These are phyloP conservation scores for Cryptophagus acutangulus DNA, from an alignment of 2,888 invertebrate genomes.

Conservation along the genomic window DNA sequence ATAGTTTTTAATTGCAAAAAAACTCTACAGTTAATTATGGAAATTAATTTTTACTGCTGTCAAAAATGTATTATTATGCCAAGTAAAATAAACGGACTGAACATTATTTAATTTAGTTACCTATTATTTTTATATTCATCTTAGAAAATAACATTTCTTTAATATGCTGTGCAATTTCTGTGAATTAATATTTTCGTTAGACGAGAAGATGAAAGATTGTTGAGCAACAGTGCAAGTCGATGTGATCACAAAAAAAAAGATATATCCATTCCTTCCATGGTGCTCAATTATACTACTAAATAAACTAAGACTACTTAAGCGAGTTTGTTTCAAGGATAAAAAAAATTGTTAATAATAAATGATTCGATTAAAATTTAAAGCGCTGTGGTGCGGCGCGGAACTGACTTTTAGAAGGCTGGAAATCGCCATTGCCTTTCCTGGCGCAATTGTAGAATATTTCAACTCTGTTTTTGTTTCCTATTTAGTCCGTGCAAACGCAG, in stretches of 20 bases:
- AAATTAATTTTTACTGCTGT: too few relatives aligned
- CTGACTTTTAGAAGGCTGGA: slow-evolving; percentile 37
- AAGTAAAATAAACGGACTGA: too few relatives aligned
- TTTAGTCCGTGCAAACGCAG: slow-evolving; percentile 28
- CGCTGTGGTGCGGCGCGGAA: slow-evolving; percentile 37
- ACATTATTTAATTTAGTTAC: too few relatives aligned
- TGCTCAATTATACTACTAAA: slow-evolving; percentile 56
- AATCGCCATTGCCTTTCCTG: slow-evolving; percentile 34
- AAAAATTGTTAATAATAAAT: slow-evolving; percentile 17
- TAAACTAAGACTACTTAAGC: slow-evolving; percentile 27
- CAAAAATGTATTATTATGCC: too few relatives aligned
- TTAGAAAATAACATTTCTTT: too few relatives aligned
- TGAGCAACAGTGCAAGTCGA: slow-evolving; percentile 18
- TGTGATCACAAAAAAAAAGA: slow-evolving; percentile 24
- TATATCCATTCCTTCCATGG: slow-evolving; percentile 67
- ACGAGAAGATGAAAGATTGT: too few relatives aligned
- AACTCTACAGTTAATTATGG: too few relatives aligned
- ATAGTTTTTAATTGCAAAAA: too few relatives aligned
- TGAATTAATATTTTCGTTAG: too few relatives aligned
- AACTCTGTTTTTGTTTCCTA: slow-evolving; percentile 9
- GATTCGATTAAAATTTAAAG: slow-evolving; percentile 17
- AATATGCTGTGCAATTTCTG: too few relatives aligned
- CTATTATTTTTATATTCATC: too few relatives aligned
- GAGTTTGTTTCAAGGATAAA: slow-evolving; percentile 24
- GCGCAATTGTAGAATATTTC: slow-evolving; percentile 25